Evolutionary conservation across 2,113 vertebrate species (phyloP), one percentile per base, ranked within the genome.

Genomic region (Campylorhamphus procurvoides): DNA sequence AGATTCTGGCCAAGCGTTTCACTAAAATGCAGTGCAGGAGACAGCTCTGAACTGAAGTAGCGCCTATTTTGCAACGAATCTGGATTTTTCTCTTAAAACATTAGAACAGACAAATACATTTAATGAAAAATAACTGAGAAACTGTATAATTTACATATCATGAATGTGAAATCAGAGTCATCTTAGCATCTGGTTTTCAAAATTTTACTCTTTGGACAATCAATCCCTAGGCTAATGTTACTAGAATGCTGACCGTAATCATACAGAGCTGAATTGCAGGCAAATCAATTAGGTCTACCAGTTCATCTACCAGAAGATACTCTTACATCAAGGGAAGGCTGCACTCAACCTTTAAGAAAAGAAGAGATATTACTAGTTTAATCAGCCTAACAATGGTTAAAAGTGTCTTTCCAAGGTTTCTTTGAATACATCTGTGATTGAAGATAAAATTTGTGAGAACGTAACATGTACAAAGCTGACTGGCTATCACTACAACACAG

Each of bases 381-480:
- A 82, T 86, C 37, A 78, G 28, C 35, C 22, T 68, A 78, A 44
- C 16, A 44, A 22, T 52, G 20, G 7, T 46, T 80, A 46, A 89
- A 86, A 87, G 24, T 29, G 1, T 81, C 1, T 74, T 81, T 64
- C 39, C 13, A 78, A 55, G 35, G 5, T 87, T 95, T 91, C 8
- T 60, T 87, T 85, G 35, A 53, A 18, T 7, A 76, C 8, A 52
- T 46, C 10, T 91, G 40, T 60, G 56, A 88, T 76, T 40, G 17
- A 91, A 74, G 23, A 53, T 19, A 22, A 92, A 60, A 49, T 58
- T 74, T 49, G 7, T 56, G 33, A 66, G 52, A 80, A 63, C 3
- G 0, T 39, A 49, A 40, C 9, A 11, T 0, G 0, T 47, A 56
- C 13, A 46, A 78, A 75, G 4, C 18, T 79, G 69, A 49, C 17